phyloP scores from a whole-genome alignment of 1,140 invertebrate genomes.

The Dinoponera quadriceps region DNA sequence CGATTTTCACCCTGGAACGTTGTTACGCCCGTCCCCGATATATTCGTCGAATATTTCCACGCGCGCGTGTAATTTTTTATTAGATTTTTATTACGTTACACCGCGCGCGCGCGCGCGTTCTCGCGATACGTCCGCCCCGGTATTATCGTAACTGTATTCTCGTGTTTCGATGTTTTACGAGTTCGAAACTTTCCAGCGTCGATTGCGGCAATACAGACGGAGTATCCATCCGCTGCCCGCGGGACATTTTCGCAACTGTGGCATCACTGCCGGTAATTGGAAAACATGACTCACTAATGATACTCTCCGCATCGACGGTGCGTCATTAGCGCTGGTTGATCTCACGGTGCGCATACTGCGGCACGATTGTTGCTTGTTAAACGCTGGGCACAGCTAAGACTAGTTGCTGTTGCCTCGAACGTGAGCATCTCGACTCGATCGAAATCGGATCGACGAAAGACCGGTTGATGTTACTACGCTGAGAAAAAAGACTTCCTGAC shows the following conservation, averaged over 20 bases:
- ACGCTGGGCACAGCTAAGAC: background rate
- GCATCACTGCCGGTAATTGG: slow-evolving; percentile 37
- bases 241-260: slow-evolving; percentile 5
- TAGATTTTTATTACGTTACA: background rate
- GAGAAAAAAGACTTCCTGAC: too few species aligned
- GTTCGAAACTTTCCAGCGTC: background rate
- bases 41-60: too few species aligned
- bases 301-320: slow-evolving; percentile 27
- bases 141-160: background rate
- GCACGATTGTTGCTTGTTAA: slow-evolving; percentile 30
- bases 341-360: background rate
- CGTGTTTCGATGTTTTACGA: background rate
- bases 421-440: background rate
- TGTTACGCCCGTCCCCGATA: too few species aligned
- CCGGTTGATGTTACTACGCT: too few species aligned
- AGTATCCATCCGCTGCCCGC: background rate
- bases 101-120: background rate
- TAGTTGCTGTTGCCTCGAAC: background rate
- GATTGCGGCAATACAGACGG: background rate
- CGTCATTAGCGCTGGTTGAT: slow-evolving; percentile 36
- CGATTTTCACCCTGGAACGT: too few species aligned
- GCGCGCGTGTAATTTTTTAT: too few species aligned
- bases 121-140: background rate
- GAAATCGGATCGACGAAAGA: slow-evolving; percentile 6
- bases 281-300: slow-evolving; percentile 53